Evolutionary conservation across 2,888 invertebrate species (phyloP).

Genomic region (Formica aserva): DNA sequence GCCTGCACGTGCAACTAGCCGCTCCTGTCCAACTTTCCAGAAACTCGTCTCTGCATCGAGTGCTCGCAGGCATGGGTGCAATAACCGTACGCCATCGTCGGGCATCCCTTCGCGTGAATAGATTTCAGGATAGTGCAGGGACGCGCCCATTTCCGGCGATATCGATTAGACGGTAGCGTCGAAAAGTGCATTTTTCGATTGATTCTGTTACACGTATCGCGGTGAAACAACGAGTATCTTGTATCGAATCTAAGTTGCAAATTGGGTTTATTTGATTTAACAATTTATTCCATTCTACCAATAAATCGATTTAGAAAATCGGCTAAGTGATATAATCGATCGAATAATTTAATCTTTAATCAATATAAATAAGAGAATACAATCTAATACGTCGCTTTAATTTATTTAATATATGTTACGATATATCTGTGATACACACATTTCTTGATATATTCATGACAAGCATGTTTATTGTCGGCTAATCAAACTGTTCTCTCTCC

Average conservation of each 20-base stretch:
- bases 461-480: neutral
- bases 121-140: constrained; percentile 40
- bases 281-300: neutral
- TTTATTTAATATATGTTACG: neutral
- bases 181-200: constrained; percentile 41
- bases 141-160: constrained; percentile 53
- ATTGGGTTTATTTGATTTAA: neutral
- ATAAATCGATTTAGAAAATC: constrained; percentile 5
- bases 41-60: constrained; percentile 49
- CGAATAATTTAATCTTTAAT: constrained; percentile 6
- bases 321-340: neutral
- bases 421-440: neutral
- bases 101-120: constrained; percentile 47
- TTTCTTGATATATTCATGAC: constrained; percentile 8
- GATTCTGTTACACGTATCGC: neutral
- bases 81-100: constrained; percentile 33
- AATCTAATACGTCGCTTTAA: neutral
- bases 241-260: neutral
- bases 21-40: constrained; percentile 55
- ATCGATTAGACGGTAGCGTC: constrained; percentile 32
- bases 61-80: constrained; percentile 22
- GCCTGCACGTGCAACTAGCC: constrained; percentile 38
- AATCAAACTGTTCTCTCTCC: constrained; percentile 12
- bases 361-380: neutral
- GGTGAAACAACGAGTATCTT: neutral